Percentiles rank a stretch among this genome's conserved stretches.
phyloP scores from a whole-genome alignment of 2,113 vertebrate species.

The Galeopterus variegatus region DNA sequence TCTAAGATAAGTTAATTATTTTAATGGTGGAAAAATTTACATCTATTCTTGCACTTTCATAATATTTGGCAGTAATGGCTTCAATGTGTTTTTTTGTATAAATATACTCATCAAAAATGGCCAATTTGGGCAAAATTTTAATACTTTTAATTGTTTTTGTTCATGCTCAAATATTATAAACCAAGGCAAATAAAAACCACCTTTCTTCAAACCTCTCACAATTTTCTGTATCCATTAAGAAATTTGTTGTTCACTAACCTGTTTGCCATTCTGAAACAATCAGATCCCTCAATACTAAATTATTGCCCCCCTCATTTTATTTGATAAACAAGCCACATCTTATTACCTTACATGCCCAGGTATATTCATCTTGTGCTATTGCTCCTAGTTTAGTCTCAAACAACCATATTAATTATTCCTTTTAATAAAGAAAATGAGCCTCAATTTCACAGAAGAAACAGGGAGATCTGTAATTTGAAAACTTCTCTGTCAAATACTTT shows the following conservation, averaged over 20 bases:
- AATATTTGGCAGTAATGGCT: background rate
- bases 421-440: conserved; percentile 12
- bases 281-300: background rate
- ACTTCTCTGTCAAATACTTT: background rate
- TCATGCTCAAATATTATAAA: background rate
- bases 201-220: background rate
- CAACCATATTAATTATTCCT: background rate
- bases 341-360: background rate
- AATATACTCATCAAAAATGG: background rate
- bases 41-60: background rate
- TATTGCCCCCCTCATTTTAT: background rate
- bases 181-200: background rate
- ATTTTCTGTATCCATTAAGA: background rate
- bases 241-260: background rate
- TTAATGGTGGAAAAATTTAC: background rate
- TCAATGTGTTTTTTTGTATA: background rate
- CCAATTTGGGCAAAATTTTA: background rate
- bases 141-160: background rate
- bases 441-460: background rate
- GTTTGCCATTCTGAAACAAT: background rate
- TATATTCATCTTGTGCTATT: background rate
- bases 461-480: background rate
- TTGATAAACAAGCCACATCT: background rate
- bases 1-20: conserved; percentile 8
- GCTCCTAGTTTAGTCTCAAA: background rate